Evolutionary conservation across 2,113 vertebrate genomes (phyloP).

Genomic region (Bos javanicus): DNA sequence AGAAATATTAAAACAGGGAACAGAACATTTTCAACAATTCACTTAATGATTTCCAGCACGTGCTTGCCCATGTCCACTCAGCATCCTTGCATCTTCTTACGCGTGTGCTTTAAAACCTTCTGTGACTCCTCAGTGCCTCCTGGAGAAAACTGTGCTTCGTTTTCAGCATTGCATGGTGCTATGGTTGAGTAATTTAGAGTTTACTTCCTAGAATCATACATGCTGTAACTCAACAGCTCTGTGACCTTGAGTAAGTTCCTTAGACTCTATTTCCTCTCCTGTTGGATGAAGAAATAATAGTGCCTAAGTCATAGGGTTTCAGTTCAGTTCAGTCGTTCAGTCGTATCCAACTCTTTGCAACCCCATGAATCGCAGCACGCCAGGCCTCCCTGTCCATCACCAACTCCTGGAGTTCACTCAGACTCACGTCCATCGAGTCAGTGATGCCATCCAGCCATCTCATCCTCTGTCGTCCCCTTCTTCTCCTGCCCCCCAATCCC

Average conservation of each 20-base stretch:
- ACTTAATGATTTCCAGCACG: background rate
- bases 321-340: too few species aligned
- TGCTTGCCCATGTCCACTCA: background rate
- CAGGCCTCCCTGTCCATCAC: too few species aligned
- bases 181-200: background rate
- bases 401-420: too few species aligned
- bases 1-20: background rate
- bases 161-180: background rate
- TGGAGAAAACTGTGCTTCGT: rapidly evolving
- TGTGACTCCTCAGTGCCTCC: too few species aligned
- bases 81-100: background rate
- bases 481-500: too few species aligned
- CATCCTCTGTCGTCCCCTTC: too few species aligned
- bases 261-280: background rate
- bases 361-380: too few species aligned
- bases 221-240: background rate
- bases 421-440: too few species aligned
- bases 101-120: background rate
- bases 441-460: too few species aligned
- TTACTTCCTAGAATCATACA: background rate
- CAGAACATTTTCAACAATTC: background rate
- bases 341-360: too few species aligned
- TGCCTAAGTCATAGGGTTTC: background rate
- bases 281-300: background rate
- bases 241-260: background rate